A percentile compares a stretch with the other conserved stretches of the same genome.
Conservation (phyloP, 2,113 vertebrate genomes). For the Varanus salvator region DNA sequence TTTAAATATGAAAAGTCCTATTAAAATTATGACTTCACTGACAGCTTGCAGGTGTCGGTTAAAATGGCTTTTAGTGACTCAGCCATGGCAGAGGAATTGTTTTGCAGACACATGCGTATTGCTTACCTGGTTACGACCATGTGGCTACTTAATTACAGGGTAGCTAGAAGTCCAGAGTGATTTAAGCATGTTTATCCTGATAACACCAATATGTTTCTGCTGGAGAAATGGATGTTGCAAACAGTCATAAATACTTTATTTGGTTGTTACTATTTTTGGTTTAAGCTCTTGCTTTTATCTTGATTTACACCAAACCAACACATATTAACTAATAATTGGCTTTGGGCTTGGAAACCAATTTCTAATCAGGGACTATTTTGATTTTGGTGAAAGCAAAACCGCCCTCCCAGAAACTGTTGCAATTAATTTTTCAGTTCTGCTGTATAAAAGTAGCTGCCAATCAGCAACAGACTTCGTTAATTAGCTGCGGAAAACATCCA, state of each 20-base stretch:
- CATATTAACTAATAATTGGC: neutral
- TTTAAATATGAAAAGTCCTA: neutral
- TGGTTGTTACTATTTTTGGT: neutral
- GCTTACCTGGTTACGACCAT: slow-evolving; percentile 5
- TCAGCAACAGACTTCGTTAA: neutral
- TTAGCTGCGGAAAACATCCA: neutral
- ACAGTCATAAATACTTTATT: slow-evolving; percentile 9
- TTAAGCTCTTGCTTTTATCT: neutral
- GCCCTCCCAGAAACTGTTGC: neutral
- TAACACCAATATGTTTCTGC: neutral
- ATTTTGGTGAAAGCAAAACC: accelerated
- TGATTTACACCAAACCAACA: slow-evolving; percentile 15
- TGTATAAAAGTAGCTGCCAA: slow-evolving; percentile 5
- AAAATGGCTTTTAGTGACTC: slow-evolving; percentile 53
- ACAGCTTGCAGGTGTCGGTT: neutral
- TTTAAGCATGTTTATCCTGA: slow-evolving; percentile 44
- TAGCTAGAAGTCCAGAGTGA: slow-evolving; percentile 35
- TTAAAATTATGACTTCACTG: slow-evolving; percentile 16
- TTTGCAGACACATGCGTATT: slow-evolving; percentile 46
- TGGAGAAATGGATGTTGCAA: slow-evolving; percentile 15
- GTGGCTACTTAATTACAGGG: slow-evolving; percentile 52
- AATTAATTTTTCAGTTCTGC: neutral
- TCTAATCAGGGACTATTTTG: neutral
- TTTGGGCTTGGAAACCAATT: neutral
- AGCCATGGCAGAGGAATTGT: slow-evolving; percentile 53